phyloP scores from a whole-genome alignment of 2,888 invertebrate species.

The Malthinus flaveolus region DNA sequence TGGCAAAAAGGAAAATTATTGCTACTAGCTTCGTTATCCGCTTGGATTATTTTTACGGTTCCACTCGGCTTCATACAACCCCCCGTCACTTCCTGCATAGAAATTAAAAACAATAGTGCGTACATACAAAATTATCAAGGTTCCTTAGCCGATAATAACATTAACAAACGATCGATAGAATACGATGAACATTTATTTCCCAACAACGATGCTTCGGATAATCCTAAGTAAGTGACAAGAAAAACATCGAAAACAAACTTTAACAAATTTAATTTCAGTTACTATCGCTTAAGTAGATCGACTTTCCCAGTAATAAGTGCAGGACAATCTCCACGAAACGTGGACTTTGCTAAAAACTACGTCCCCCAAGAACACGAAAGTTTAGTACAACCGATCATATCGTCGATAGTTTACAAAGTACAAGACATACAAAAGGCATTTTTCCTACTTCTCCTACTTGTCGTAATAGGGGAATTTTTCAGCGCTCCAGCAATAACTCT shows the following conservation, averaged over 20 bases:
- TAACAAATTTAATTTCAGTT: slow-evolving; percentile 33
- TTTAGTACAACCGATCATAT: slow-evolving; percentile 90
- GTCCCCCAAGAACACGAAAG: slow-evolving; percentile 67
- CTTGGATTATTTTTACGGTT: slow-evolving; percentile 96
- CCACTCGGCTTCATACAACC: slow-evolving; percentile 96
- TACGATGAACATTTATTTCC: neutral
- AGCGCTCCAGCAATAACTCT: slow-evolving; percentile 94
- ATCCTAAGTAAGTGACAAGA: slow-evolving; percentile 5
- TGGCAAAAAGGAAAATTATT: slow-evolving; percentile 87
- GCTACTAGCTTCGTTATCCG: slow-evolving; percentile 85
- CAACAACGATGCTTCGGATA: slow-evolving; percentile 13
- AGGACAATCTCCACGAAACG: slow-evolving; percentile 74
- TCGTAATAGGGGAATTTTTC: slow-evolving; percentile 97
- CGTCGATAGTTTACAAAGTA: slow-evolving; percentile 88
- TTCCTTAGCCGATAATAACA: slow-evolving; percentile 44
- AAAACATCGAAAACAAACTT: neutral
- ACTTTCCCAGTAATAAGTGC: slow-evolving; percentile 51
- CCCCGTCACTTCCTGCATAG: slow-evolving; percentile 86
- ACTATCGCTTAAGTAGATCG: slow-evolving; percentile 53
- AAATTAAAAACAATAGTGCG: slow-evolving; percentile 64
- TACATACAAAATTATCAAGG: slow-evolving; percentile 61
- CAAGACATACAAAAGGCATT: slow-evolving; percentile 94
- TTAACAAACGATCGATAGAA: slow-evolving; percentile 54
- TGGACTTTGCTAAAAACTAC: slow-evolving; percentile 77
- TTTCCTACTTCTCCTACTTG: slow-evolving; percentile 87